Evolutionary conservation across 1,140 invertebrate genomes (phyloP).

Genomic region (Lepidurus packardi): DNA sequence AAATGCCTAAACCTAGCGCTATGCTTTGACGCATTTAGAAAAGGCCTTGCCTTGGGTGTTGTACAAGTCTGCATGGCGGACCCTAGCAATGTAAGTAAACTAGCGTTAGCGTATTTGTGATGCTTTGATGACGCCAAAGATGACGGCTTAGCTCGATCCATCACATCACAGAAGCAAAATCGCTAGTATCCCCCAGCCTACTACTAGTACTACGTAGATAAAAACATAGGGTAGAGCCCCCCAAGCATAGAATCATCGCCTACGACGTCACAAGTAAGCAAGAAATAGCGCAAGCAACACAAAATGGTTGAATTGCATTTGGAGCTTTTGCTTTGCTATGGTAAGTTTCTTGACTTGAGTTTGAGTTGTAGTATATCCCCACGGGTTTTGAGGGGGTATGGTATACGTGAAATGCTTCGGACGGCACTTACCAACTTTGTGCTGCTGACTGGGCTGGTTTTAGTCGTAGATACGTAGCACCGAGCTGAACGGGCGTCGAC

Average conservation of each 20-base stretch:
- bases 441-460: constrained; percentile 20
- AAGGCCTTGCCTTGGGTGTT: not conserved
- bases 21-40: not conserved
- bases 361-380: constrained; percentile 14
- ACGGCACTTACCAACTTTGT: constrained; percentile 21
- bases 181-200: not conserved
- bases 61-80: not conserved
- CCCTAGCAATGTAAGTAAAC: not conserved
- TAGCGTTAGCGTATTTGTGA: not conserved
- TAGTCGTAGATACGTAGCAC: constrained; percentile 10
- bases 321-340: not conserved
- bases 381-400: not conserved
- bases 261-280: not conserved
- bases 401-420: constrained; percentile 13
- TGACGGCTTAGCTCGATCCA: not conserved
- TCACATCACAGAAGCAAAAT: not conserved
- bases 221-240: not conserved
- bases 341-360: not conserved
- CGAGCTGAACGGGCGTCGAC: constrained; percentile 20
- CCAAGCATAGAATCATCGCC: not conserved
- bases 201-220: not conserved
- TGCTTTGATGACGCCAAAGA: constrained; percentile 7
- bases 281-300: not conserved
- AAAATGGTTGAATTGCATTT: not conserved
- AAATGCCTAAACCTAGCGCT: not conserved